Evolutionary conservation across 2,113 vertebrate genomes (phyloP).

Genomic region (Sylvia atricapilla): DNA sequence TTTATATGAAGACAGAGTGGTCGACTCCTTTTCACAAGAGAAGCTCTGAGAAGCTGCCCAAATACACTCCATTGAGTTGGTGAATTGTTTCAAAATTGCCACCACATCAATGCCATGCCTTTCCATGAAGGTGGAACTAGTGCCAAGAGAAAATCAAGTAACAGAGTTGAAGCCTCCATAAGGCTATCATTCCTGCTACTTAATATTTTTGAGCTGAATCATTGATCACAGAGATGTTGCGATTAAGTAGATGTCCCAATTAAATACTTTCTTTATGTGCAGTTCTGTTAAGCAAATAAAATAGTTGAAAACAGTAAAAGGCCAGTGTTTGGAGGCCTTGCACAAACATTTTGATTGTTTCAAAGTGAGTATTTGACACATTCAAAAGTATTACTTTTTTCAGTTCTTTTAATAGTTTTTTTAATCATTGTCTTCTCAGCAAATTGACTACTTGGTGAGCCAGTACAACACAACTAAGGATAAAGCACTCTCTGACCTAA

Average conservation of each 20-base stretch:
- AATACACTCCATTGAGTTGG: no score
- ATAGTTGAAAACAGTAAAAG: not conserved
- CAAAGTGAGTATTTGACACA: not conserved
- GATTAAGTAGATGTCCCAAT: not conserved
- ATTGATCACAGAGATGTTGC: not conserved
- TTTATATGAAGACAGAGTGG: not conserved
- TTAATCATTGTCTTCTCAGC: constrained; percentile 72
- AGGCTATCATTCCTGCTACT: not conserved
- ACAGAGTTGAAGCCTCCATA: not conserved
- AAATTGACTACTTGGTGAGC: constrained; percentile 87
- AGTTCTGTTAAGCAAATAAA: not conserved
- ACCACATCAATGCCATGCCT: fast-evolving
- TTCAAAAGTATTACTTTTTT: not conserved
- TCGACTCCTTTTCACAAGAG: not conserved
- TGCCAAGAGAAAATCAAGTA: not conserved
- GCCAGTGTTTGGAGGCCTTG: not conserved
- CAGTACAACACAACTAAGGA: constrained; percentile 86
- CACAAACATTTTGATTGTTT: not conserved
- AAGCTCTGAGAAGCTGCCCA: not conserved
- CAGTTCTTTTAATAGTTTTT: not conserved
- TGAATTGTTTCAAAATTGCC: not conserved
- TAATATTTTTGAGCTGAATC: not conserved
- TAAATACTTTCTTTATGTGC: not conserved
- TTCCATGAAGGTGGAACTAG: not conserved
- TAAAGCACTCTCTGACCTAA: constrained; percentile 85